Percentiles rank a stretch among this genome's conserved stretches.
Evolutionary conservation across 2,888 invertebrate species (phyloP).

Genomic region (Thera obeliscata): DNA sequence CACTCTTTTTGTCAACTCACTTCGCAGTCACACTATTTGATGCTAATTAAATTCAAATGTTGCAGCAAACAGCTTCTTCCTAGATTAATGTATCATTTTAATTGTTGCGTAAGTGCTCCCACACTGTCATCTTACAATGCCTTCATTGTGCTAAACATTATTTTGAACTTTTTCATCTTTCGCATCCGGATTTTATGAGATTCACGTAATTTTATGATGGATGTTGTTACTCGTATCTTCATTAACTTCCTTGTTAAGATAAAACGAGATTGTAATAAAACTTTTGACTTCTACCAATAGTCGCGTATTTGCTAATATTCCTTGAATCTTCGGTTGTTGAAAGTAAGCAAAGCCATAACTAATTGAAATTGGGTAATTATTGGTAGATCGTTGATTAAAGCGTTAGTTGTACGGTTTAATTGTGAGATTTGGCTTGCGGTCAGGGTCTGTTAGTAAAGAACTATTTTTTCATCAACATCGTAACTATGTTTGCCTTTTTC

Average conservation of each 20-base stretch:
- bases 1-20: constrained; percentile 79
- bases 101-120: constrained; percentile 55
- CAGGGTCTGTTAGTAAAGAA: constrained; percentile 54
- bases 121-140: constrained; percentile 41
- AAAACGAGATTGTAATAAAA: constrained; percentile 23
- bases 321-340: constrained; percentile 5
- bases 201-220: constrained; percentile 31
- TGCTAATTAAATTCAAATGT: constrained; percentile 67
- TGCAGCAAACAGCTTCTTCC: constrained; percentile 63
- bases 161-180: constrained; percentile 35
- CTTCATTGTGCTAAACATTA: constrained; percentile 37
- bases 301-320: constrained; percentile 5
- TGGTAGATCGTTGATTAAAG: constrained; percentile 40
- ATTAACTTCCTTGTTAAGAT: constrained; percentile 29
- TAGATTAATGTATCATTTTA: constrained; percentile 52
- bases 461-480: constrained; percentile 36
- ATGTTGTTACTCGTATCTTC: constrained; percentile 19
- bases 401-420: constrained; percentile 46
- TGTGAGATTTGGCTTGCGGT: constrained; percentile 52
- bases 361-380: constrained; percentile 40
- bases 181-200: constrained; percentile 37
- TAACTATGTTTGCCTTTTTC: not conserved
- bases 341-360: constrained; percentile 28
- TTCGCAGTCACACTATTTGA: constrained; percentile 52
- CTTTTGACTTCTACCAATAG: constrained; percentile 10